Evolutionary conservation across 1,140 invertebrate genomes (phyloP).

Genomic region (Antheraea pernyi): DNA sequence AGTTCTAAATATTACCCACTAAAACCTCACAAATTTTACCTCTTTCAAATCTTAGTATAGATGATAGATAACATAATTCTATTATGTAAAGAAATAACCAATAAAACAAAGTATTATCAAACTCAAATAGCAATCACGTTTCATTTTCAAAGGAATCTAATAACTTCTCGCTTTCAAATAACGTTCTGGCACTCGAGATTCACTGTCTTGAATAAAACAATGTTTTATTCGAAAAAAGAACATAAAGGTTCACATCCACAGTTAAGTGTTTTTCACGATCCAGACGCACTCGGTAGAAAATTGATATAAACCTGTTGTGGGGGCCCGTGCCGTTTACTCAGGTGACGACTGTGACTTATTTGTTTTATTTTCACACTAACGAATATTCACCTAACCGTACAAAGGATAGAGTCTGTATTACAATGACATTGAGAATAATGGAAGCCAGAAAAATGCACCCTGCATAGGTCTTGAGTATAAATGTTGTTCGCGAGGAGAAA

Average conservation of each 20-base stretch:
- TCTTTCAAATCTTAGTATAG: too few relatives aligned
- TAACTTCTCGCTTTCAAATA: slow-evolving; percentile 1
- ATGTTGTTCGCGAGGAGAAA: slow-evolving; percentile 56
- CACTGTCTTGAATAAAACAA: slow-evolving; percentile 25
- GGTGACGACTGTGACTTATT: slow-evolving; percentile 63
- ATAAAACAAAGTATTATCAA: too few relatives aligned
- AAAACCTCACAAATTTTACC: too few relatives aligned
- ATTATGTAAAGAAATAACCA: too few relatives aligned
- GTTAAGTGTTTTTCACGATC: slow-evolving; percentile 67
- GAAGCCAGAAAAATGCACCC: slow-evolving; percentile 64
- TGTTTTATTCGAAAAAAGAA: slow-evolving; percentile 42
- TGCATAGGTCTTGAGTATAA: slow-evolving; percentile 60
- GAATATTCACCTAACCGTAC: slow-evolving; percentile 31
- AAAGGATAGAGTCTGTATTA: slow-evolving; percentile 33
- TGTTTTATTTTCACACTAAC: slow-evolving; percentile 26
- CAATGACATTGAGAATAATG: slow-evolving; percentile 31
- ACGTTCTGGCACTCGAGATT: neutral
- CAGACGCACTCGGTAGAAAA: slow-evolving; percentile 73
- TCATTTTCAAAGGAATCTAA: neutral
- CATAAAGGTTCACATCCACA: slow-evolving; percentile 42
- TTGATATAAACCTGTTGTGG: slow-evolving; percentile 75
- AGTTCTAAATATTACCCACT: too few relatives aligned
- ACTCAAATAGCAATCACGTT: too few relatives aligned
- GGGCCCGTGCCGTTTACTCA: slow-evolving; percentile 54
- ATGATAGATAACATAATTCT: too few relatives aligned